These are phyloP conservation scores for Hirtodrosophila duncani DNA, from an alignment of 2,888 invertebrate genomes.

Conservation along the genomic window DNA sequence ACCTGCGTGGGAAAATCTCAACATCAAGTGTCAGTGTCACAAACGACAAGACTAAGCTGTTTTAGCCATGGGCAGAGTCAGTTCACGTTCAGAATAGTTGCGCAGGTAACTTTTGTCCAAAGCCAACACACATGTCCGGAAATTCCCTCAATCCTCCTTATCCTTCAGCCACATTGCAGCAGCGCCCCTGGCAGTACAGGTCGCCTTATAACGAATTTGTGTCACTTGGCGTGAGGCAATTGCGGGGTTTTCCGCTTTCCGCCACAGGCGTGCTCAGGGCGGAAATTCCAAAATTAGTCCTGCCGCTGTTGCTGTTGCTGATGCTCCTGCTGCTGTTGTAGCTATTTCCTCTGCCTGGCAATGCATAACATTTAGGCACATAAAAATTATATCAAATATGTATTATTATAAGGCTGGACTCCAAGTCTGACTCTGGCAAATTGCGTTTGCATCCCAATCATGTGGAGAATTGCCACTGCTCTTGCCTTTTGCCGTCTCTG, in stretches of 20 bases:
- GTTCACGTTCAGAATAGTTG: not conserved
- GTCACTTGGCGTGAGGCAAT: conserved; percentile 59
- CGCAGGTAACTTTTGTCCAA: conserved; percentile 57
- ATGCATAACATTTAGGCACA: not conserved
- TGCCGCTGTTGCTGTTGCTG: conserved; percentile 12
- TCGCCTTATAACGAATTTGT: conserved; percentile 58
- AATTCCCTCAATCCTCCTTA: conserved; percentile 49
- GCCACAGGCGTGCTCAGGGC: conserved; percentile 40
- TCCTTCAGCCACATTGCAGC: not conserved
- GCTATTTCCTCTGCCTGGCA: no score
- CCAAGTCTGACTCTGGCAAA: conserved; percentile 18
- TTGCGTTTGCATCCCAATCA: conserved; percentile 38
- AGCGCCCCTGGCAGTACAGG: conserved; percentile 5
- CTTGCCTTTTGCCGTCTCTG: conserved; percentile 17
- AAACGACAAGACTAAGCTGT: conserved; percentile 34
- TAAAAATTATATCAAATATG: conserved; percentile 16
- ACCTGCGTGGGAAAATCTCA: conserved; percentile 60
- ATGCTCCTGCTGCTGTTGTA: no score
- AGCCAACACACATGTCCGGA: conserved; percentile 62
- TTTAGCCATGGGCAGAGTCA: conserved; percentile 19
- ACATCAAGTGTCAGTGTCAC: conserved; percentile 7
- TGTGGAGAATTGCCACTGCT: not conserved
- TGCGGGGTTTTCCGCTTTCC: conserved; percentile 57
- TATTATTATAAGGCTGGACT: conserved; percentile 43
- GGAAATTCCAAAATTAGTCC: conserved; percentile 49